These are phyloP conservation scores for Ciconia nigra DNA, from an alignment of 2,797 vertebrate genomes.

Conservation along the genomic window DNA sequence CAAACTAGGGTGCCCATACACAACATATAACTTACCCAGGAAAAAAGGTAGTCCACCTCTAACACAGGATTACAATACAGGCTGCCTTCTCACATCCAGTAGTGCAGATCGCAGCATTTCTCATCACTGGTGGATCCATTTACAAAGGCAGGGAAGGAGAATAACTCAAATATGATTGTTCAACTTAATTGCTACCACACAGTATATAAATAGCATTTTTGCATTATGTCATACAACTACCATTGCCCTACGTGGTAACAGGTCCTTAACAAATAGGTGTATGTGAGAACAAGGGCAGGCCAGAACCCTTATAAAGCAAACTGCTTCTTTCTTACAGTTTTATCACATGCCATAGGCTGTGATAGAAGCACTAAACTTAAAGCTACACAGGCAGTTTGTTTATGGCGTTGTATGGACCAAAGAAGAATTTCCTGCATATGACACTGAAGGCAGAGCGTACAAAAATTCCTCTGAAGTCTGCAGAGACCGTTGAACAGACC, in stretches of 20 bases:
- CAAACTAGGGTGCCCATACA: background rate
- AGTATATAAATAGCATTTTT: background rate
- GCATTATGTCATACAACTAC: background rate
- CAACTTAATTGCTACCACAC: background rate
- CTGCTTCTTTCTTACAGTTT: background rate
- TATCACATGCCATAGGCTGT: background rate
- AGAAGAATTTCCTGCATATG: conserved; percentile 24
- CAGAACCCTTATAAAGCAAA: conserved; percentile 3
- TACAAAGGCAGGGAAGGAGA: background rate
- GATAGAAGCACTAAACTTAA: conserved; percentile 8
- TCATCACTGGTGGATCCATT: background rate
- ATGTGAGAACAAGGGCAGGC: background rate
- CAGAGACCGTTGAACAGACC: conserved; percentile 11
- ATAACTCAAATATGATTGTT: background rate
- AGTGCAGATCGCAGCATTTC: background rate
- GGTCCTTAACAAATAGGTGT: background rate
- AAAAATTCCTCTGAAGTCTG: conserved; percentile 55
- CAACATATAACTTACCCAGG: background rate
- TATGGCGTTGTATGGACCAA: conserved; percentile 21
- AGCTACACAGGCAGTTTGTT: conserved; percentile 29
- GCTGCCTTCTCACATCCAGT: background rate
- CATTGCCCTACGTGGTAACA: background rate
- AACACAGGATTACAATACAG: background rate
- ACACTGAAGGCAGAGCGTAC: conserved; percentile 14
- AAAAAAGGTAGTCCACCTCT: background rate